Percentiles rank a stretch among this genome's conserved stretches.
phyloP scores from a whole-genome alignment of 2,113 vertebrate genomes.

The Pteropus alecto region DNA sequence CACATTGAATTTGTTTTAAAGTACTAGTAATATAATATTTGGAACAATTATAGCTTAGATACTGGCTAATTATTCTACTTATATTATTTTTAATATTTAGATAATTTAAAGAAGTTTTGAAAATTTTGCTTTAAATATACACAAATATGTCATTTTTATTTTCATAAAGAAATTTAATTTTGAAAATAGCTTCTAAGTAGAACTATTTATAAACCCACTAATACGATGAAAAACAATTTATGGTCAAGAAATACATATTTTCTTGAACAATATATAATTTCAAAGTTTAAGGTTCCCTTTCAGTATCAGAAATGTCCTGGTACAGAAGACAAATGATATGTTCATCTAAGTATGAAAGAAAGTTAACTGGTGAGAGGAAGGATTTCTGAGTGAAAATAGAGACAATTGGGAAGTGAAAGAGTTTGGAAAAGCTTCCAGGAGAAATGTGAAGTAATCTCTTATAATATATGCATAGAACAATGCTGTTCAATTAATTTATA shows the following conservation, averaged over 20 bases:
- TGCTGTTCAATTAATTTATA: not conserved
- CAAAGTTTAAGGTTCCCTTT: not conserved
- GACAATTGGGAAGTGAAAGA: not conserved
- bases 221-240: not conserved
- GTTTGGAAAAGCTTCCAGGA: not conserved
- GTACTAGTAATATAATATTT: not conserved
- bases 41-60: not conserved
- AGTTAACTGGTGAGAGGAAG: not conserved
- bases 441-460: not conserved
- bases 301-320: not conserved
- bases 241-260: conserved; percentile 14
- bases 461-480: not conserved
- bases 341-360: not conserved
- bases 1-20: not conserved
- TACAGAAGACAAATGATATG: not conserved
- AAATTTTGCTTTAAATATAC: not conserved
- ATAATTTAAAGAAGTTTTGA: not conserved
- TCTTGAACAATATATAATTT: not conserved
- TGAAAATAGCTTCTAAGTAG: not conserved
- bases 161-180: conserved; percentile 36
- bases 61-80: not conserved
- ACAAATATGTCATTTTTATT: not conserved
- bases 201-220: not conserved
- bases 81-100: conserved; percentile 9
- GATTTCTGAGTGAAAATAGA: not conserved